phyloP scores from a whole-genome alignment of 92 coral and sea anemone genomes.

The Parazoanthus darwini region DNA sequence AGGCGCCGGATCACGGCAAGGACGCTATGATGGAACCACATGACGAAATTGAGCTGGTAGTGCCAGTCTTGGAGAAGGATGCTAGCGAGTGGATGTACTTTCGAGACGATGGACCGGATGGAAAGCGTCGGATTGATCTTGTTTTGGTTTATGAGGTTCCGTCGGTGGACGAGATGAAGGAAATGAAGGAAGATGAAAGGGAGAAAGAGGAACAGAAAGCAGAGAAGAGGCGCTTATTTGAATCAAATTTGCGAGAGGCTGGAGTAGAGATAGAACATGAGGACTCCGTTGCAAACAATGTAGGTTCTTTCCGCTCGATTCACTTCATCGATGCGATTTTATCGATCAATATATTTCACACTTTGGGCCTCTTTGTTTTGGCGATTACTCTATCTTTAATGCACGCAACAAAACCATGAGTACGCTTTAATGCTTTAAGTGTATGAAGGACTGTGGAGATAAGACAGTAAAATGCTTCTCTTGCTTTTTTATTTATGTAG shows the following conservation, averaged over 20 bases:
- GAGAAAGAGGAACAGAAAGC: not conserved
- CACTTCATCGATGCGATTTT: not conserved
- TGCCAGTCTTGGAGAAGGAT: conserved; percentile 11
- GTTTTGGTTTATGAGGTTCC: conserved; percentile 10
- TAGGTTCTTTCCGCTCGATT: conserved; percentile 16
- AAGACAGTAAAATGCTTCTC: not conserved
- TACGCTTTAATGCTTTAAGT: not conserved
- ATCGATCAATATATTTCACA: not conserved
- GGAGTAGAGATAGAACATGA: conserved; percentile 15
- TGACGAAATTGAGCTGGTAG: not conserved
- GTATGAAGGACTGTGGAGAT: not conserved
- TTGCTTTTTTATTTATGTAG: not conserved
- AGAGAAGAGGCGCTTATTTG: conserved; percentile 9
- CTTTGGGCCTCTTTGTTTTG: not conserved
- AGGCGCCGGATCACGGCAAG: not conserved
- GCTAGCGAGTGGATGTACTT: conserved; percentile 3
- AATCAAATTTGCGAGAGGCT: conserved; percentile 8
- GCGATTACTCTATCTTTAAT: not conserved
- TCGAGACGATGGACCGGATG: conserved; percentile 3
- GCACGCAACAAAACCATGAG: not conserved
- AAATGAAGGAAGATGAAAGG: conserved; percentile 10
- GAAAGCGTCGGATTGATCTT: conserved; percentile 9
- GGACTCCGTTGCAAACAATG: not conserved
- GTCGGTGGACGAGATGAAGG: conserved; percentile 1
- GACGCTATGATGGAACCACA: not conserved